Evolutionary conservation across 2,888 invertebrate genomes (phyloP), one percentile per base, ranked within the genome.

Genomic region (Drosophila antonietae): DNA sequence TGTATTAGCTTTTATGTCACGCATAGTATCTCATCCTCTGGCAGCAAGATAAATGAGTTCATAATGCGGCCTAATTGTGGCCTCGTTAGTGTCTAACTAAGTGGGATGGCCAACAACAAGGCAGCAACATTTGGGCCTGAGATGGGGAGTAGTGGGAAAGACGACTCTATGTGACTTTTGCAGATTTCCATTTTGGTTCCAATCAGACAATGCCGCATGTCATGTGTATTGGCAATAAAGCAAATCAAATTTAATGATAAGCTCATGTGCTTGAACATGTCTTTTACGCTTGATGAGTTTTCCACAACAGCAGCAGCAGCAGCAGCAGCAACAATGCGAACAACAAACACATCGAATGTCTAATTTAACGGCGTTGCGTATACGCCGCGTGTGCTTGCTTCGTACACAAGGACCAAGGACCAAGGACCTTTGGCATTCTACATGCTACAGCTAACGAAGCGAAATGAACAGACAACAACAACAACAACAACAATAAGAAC

Each of bases 191-290:
- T 56, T 58, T 61, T 43, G 28, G 9, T 28, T 28, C 23, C 49
- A 65, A 70, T 66, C 67, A 73, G 65, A 60, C 65, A 60, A 66
- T 47, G 68, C 12, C 52, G 28, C 39, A 9, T 64, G 47, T 71
- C 67, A 58, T 66, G 47, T 61, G 62, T 69, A 72, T 80, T 69
- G 75, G 63, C 80, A 77, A 71, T 77, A 79, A 82, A 82, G 86
- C 84, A 85, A 85, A 84, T 85, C 84, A 86, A 85, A 85, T 85
- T 79, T 86, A 86, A 86, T 86, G 86, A 86, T 86, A 86, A 86
- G 81, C 84, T 79, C 82, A 66, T 75, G 73, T 79, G 75, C 78
- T 78, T 63, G 71, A 75, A 73, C 82, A 81, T 86, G 83, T 83
- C 86, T 77, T 73, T 84, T 83, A 75, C 83, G 77, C 76, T 47